phyloP scores from a whole-genome alignment of 2,797 vertebrate species.

The Gymnothorax reevesii region DNA sequence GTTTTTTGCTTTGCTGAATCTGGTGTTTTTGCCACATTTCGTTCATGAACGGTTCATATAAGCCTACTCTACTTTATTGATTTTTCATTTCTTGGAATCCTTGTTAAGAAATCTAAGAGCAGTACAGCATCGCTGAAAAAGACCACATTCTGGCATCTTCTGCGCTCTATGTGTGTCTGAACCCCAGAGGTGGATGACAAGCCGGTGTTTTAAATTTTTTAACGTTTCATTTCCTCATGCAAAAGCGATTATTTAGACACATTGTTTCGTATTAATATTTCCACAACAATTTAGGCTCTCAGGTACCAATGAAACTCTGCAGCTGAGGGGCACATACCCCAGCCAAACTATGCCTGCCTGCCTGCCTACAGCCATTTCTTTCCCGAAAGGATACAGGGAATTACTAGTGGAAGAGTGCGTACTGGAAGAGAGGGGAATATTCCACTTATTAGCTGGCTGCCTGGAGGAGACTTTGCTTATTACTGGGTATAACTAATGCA shows the following conservation, averaged over 20 bases:
- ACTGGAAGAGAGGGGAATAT: no score
- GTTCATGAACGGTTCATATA: conserved; percentile 15
- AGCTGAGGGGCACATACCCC: not conserved
- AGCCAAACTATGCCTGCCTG: not conserved
- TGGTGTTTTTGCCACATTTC: not conserved
- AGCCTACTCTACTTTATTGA: not conserved
- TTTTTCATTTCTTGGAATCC: not conserved
- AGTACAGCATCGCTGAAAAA: not conserved
- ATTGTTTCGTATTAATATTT: not conserved
- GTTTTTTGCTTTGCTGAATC: not conserved
- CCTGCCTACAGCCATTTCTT: not conserved
- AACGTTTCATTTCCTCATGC: not conserved
- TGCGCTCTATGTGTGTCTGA: not conserved
- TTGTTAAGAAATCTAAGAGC: not conserved
- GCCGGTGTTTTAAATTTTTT: not conserved
- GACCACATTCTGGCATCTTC: not conserved
- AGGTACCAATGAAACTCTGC: not conserved
- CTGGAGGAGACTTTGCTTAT: no score
- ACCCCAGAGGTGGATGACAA: not conserved
- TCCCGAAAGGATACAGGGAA: not conserved
- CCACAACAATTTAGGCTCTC: not conserved
- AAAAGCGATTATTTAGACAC: not conserved
- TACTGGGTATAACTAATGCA: no score
- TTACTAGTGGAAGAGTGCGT: no score
- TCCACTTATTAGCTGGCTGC: no score